Evolutionary conservation across 1,140 invertebrate species (phyloP).

Genomic region (Brachionus plicatilis): DNA sequence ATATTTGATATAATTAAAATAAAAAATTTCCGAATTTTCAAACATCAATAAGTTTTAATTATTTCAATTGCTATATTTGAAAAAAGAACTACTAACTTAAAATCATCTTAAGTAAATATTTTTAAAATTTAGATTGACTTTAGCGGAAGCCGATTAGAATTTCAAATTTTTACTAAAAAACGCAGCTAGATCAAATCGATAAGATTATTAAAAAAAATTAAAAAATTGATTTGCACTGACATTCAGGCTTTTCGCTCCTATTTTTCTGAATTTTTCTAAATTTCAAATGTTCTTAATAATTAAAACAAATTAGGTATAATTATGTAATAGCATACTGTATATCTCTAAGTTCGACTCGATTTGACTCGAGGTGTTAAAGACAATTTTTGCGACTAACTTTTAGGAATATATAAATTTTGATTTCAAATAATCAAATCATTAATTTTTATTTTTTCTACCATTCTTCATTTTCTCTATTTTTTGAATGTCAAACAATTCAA

Average conservation of each 20-base stretch:
- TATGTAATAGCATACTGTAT: neutral
- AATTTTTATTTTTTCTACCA: neutral
- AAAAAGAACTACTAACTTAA: neutral
- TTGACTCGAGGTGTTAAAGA: neutral
- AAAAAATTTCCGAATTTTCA: neutral
- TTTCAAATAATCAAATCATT: neutral
- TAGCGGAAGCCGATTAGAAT: neutral
- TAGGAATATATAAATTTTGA: neutral
- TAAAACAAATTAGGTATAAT: too few relatives aligned
- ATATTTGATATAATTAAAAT: neutral
- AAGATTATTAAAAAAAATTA: neutral
- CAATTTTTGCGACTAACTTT: neutral
- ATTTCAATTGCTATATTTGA: neutral
- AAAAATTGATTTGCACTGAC: neutral
- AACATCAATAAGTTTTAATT: neutral
- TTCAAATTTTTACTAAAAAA: neutral
- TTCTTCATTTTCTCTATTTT: neutral
- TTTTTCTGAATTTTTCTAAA: too few relatives aligned
- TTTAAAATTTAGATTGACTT: neutral
- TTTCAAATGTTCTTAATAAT: too few relatives aligned
- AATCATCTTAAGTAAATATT: neutral
- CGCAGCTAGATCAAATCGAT: neutral
- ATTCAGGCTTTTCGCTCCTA: neutral
- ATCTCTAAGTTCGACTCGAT: neutral
- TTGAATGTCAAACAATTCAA: neutral